Evolutionary conservation across 2,888 invertebrate species (phyloP).

Genomic region (Phragmatobia fuliginosa): DNA sequence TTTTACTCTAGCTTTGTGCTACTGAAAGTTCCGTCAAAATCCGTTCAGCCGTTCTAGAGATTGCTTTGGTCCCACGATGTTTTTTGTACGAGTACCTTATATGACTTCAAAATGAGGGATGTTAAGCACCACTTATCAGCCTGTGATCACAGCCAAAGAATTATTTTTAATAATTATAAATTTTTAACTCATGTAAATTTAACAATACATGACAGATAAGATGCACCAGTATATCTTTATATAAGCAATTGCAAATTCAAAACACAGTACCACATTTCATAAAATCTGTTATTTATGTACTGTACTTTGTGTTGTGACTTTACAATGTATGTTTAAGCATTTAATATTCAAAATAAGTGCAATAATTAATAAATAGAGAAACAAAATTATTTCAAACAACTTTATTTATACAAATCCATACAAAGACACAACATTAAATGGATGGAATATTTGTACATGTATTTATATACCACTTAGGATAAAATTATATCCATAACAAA

Average conservation of each 20-base stretch:
- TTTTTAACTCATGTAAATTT: neutral
- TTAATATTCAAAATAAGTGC: neutral
- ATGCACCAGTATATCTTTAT: too few relatives aligned
- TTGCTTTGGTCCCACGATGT: too few relatives aligned
- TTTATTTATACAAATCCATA: slow-evolving; percentile 22
- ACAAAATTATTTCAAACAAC: slow-evolving; percentile 8
- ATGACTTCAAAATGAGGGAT: neutral
- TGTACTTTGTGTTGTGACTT: neutral
- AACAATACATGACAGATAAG: neutral
- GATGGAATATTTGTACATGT: slow-evolving; percentile 24
- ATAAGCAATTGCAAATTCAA: too few relatives aligned
- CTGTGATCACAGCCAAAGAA: neutral
- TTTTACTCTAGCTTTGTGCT: too few relatives aligned
- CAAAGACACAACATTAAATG: slow-evolving; percentile 15
- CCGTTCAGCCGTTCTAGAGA: too few relatives aligned
- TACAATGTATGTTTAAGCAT: neutral
- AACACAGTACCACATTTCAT: neutral
- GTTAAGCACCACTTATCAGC: neutral
- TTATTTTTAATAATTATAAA: neutral
- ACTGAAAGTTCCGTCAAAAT: too few relatives aligned
- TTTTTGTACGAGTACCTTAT: too few relatives aligned
- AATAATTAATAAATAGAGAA: neutral
- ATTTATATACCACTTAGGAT: neutral
- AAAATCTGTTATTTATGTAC: neutral
- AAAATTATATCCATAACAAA: neutral